Conservation (phyloP, 2,113 vertebrate species). For the Pionites leucogaster region DNA sequence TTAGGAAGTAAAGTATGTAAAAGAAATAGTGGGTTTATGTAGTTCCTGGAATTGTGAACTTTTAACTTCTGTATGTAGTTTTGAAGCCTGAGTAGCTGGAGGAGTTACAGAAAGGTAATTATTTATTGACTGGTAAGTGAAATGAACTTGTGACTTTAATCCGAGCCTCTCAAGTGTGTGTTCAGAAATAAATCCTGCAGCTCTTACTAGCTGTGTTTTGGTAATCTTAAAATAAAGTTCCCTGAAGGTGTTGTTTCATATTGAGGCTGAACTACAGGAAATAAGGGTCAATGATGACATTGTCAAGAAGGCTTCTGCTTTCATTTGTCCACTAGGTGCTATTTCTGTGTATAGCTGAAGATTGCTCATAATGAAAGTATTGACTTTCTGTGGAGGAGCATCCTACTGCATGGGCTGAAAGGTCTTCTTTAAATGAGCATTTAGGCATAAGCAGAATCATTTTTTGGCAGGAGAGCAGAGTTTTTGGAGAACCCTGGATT, state of each 20-base stretch:
- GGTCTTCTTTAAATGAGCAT: not conserved
- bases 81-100: not conserved
- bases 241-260: not conserved
- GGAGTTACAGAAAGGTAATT: not conserved
- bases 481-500: not conserved
- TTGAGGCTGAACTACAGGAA: not conserved
- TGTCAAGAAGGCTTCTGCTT: not conserved
- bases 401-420: not conserved
- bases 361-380: not conserved
- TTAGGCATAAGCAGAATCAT: rapidly evolving
- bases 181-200: not conserved
- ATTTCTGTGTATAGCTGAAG: not conserved
- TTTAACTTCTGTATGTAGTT: not conserved
- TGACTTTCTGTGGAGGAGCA: not conserved
- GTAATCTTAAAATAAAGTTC: not conserved
- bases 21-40: not conserved
- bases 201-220: not conserved
- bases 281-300: not conserved
- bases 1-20: not conserved
- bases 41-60: not conserved
- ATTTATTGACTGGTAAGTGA: not conserved
- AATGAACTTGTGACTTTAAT: not conserved
- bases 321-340: not conserved
- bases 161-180: rapidly evolving
- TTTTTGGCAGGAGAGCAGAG: not conserved